Conservation (phyloP, 2,888 invertebrate species). For the Cephus runcator region DNA sequence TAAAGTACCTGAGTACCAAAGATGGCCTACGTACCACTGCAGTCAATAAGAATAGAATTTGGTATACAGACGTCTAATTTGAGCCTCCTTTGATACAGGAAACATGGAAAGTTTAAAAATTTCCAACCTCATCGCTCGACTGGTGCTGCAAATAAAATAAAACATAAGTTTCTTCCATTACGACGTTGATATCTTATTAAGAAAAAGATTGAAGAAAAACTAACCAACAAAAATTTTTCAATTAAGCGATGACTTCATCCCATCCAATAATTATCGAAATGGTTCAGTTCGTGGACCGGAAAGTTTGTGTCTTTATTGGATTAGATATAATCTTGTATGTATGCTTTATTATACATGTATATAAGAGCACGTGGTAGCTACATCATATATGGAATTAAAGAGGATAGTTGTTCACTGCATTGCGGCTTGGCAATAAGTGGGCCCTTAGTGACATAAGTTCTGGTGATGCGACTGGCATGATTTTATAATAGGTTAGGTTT, state of each 20-base stretch:
- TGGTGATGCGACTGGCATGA: neutral
- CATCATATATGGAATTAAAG: neutral
- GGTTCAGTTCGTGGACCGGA: neutral
- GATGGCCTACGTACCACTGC: neutral
- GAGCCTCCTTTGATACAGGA: neutral
- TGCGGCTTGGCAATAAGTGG: neutral
- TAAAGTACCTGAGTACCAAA: neutral
- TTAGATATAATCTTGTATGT: neutral
- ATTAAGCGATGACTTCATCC: neutral
- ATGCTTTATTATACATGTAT: neutral
- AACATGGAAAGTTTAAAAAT: neutral
- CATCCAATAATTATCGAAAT: neutral
- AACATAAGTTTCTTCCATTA: neutral
- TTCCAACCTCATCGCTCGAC: neutral
- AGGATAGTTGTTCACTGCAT: neutral
- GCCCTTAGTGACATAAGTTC: neutral
- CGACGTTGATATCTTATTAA: neutral
- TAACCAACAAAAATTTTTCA: neutral
- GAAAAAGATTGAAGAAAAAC: neutral
- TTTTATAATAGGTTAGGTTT: neutral
- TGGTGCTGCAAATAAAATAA: neutral
- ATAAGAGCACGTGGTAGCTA: neutral
- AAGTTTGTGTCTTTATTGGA: neutral
- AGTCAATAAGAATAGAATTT: neutral
- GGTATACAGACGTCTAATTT: neutral